Base-by-base conservation (phyloP, 2,888 invertebrate genomes). In the Ganaspis brasiliensis region DNA sequence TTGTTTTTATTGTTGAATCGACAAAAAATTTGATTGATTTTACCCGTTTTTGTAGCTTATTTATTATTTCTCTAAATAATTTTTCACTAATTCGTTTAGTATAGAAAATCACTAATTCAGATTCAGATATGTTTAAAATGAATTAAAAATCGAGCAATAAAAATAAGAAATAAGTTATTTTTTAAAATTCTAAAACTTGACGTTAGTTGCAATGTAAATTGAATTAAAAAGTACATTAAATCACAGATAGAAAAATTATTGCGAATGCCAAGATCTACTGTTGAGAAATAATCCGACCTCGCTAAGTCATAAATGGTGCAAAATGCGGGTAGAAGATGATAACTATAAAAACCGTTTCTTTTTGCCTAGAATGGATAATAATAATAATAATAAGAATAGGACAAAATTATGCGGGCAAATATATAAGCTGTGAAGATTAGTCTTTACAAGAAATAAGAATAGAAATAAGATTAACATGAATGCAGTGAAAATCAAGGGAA, bases 241-340 rank as follows among this genome's bases (percentile, higher is more conserved):
- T 31, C 31, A 31, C 10, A 45, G 10, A 24, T 31, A 4, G 8
- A 26, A 31, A n/a, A 57, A n/a, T n/a, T n/a, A 31, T 57, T 67
- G 14, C 14, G 1, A 45, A 21, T 67, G 45, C 21, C 67, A 9
- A n/a, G 40, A 40, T 0, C 14, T 40, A 63, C 6, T 24, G 14
- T 67, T 49, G 14, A 16, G 10, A 24, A 45, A 24, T 14, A 19
- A 24, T n/a, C 9, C 45, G 67, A 26, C 67, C 45, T 24, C 5
- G 16, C 14, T 67, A 45, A 67, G 24, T 67, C 67, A 45, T 67
- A 67, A 67, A 49, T 26, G 67, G 45, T 24, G 26, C n/a, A 24
- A 67, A 67, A 67, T 67, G 67, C 67, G 67, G 67, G 67, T 40
- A 67, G 10, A 6, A n/a, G n/a, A 37, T 49, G 67, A 67, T 67